Evolutionary conservation across 1,140 invertebrate genomes (phyloP), one percentile per base, ranked within the genome.

Genomic region (Brachionus sp.): DNA sequence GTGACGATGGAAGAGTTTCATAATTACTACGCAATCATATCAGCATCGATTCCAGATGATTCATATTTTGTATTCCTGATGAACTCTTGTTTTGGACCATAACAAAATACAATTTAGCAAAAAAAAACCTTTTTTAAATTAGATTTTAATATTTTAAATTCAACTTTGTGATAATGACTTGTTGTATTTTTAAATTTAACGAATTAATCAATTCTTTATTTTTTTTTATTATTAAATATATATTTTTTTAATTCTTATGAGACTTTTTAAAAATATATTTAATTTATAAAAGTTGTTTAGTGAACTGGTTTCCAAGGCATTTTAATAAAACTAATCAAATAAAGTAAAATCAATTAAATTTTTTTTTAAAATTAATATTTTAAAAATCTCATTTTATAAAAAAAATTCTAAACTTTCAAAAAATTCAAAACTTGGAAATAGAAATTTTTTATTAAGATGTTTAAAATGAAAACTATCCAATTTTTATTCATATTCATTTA

Each of bases 51-150:
- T 23, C 77, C 77, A 66, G 77, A 80, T 42, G 77, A 80, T 44
- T 80, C 77, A 13, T 80, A 80, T 80, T 80, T 80, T 66, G 62
- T 80, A 39, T 80, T 80, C 57, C 42, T 80, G 50, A 80, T 80
- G 77, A 57, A 80, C 35, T 80, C 77, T 10, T 80, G 77, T 44
- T 80, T 80, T 66, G 29, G 25, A 10, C 42, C 39, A 33, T 70
- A 70, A 39, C n/a, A 70, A 2, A n/a, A 16, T 70, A 23, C 12
- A 66, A 66, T n/a, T 57, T 16, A n/a, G n/a, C n/a, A 35, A n/a
- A 66, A 10, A 66, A 37, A 23, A n/a, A 6, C n/a, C 16, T 44
- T 39, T 70, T 37, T 70, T 70, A 12, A 25, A 19, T 12, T 70
- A 70, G 25, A 39, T 39, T 39, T 39, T 2, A 70, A 42, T 35